phyloP scores from a whole-genome alignment of 2,797 vertebrate species.

The Crocidura indochinensis region DNA sequence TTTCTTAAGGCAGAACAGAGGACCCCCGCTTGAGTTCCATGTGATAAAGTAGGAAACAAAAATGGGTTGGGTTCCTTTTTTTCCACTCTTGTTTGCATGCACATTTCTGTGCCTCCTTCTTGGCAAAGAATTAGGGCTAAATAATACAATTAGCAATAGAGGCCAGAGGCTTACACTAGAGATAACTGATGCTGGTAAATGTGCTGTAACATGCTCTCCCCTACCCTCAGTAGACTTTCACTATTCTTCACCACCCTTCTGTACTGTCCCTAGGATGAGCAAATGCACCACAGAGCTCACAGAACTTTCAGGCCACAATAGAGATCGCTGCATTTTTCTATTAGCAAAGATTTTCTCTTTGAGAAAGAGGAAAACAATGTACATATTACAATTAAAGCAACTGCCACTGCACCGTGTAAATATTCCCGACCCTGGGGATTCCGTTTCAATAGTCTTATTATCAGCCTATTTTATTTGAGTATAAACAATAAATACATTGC shows the following conservation, averaged over 20 bases:
- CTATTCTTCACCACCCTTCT: background rate
- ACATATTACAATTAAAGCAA: slow-evolving; percentile 38
- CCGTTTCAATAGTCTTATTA: slow-evolving; percentile 63
- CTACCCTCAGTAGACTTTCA: background rate
- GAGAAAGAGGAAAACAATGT: background rate
- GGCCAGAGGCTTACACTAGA: background rate
- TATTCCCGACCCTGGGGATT: slow-evolving; percentile 70
- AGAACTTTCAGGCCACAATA: slow-evolving; percentile 20
- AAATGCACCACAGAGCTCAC: background rate
- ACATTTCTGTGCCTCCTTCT: background rate
- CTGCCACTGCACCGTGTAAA: slow-evolving; percentile 32
- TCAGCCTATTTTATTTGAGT: slow-evolving; percentile 67
- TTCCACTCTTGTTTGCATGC: background rate
- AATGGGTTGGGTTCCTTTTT: background rate
- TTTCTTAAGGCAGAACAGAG: background rate
- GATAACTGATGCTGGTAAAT: background rate
- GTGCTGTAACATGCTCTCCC: background rate
- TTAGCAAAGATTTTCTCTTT: slow-evolving; percentile 53
- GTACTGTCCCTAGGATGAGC: background rate
- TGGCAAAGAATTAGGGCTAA: background rate
- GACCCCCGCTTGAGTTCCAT: background rate
- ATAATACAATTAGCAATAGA: slow-evolving; percentile 1
- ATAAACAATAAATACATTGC: slow-evolving; percentile 77
- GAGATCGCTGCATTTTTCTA: background rate
- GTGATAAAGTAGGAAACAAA: background rate